Evolutionary conservation across 2,888 invertebrate genomes (phyloP).

Genomic region (Hoplodrina ambigua): DNA sequence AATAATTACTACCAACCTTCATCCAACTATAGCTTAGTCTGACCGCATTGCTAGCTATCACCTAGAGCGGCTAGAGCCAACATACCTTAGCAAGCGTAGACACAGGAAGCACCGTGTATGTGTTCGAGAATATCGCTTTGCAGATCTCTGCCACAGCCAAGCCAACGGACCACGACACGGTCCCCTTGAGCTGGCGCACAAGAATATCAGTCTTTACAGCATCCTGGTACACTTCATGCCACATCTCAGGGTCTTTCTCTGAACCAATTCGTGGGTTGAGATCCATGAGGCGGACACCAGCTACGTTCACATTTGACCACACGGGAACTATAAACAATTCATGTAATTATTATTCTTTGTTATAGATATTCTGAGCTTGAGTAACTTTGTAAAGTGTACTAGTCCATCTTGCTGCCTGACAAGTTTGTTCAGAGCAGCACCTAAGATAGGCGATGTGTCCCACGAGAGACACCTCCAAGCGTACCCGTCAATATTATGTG

Average conservation of each 20-base stretch:
- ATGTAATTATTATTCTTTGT: background rate
- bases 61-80: too few relatives aligned
- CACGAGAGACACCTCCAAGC: too few relatives aligned
- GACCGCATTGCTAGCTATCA: too few relatives aligned
- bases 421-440: too few relatives aligned
- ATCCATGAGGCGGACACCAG: slow-evolving; percentile 90
- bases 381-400: too few relatives aligned
- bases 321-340: slow-evolving; percentile 57
- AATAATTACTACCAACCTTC: too few relatives aligned
- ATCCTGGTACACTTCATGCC: slow-evolving; percentile 84
- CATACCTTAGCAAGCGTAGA: slow-evolving; percentile 56
- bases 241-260: slow-evolving; percentile 92
- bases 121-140: slow-evolving; percentile 89
- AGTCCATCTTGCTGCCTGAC: too few relatives aligned
- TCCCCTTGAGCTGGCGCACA: slow-evolving; percentile 71
- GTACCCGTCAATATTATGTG: too few relatives aligned
- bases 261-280: slow-evolving; percentile 92
- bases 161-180: slow-evolving; percentile 95
- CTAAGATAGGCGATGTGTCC: too few relatives aligned
- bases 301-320: slow-evolving; percentile 93
- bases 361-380: too few relatives aligned
- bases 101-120: slow-evolving; percentile 46
- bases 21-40: too few relatives aligned
- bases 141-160: slow-evolving; percentile 92
- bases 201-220: slow-evolving; percentile 43